Evolutionary conservation across 2,888 invertebrate genomes (phyloP), one percentile per base, ranked within the genome.

Genomic region (Desoria tigrina): DNA sequence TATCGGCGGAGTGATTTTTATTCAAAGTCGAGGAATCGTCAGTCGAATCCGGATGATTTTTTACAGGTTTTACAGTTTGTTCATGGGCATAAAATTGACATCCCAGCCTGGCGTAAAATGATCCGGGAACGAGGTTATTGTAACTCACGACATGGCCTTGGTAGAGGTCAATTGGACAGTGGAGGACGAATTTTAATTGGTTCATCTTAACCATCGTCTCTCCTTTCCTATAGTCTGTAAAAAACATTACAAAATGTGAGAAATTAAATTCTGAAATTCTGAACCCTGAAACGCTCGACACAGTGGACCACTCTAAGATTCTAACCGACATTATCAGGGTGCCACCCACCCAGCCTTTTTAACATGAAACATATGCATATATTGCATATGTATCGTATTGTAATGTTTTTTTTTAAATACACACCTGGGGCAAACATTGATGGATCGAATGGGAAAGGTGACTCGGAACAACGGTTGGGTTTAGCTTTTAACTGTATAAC

Each of bases 111-210:
- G 39, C 18, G n/a, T 57, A 57, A 32, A 57, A 39, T 39, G 32
- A 7, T 4, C 56, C 39, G 23, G 39, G 9, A 16, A 14, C 26
- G 6, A 14, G 18, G 6, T 16, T 37, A 39, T 39, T 14, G 23
- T 32, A 39, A 9, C 21, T 7, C 11, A 57, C 3, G 26, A 39
- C 56, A 57, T 57, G 56, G 37, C 56, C 56, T 23, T 39, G 18
- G 42, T 57, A 57, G 16, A 42, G 32, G 23, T 57, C 56, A 39
- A 37, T 21, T 23, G 56, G 42, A 23, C 18, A 37, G 7, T 18
- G 21, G 16, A 57, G 28, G 23, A 57, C 56, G 24, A 57, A 39
- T 57, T 42, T 57, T 37, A 57, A 24, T 24, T 42, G 42, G 6
- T 28, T 4, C 39, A 57, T n/a, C 14, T 11, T 24, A 2, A 57